A percentile compares a stretch with the other conserved stretches of the same genome.
Evolutionary conservation across 2,797 vertebrate species (phyloP).

Genomic region (Bovichtus diacanthus): DNA sequence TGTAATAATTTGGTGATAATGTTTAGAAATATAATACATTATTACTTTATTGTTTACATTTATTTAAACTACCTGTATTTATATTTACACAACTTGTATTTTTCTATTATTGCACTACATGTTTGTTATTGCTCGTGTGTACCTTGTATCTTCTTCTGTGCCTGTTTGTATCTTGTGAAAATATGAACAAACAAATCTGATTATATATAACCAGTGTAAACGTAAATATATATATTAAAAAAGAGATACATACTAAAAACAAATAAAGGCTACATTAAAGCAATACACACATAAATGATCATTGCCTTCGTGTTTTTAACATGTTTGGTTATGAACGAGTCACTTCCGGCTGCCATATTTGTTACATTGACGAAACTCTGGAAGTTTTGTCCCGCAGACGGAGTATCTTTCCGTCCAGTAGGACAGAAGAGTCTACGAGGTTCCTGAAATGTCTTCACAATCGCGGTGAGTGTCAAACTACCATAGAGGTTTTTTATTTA

Average conservation of each 20-base stretch:
- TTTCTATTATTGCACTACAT: no score
- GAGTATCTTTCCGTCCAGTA: background rate
- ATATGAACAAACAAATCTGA: background rate
- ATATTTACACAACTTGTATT: no score
- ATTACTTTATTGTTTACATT: no score
- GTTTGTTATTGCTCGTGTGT: no score
- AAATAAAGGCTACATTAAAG: background rate
- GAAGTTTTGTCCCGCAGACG: rapidly evolving
- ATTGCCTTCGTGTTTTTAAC: no score
- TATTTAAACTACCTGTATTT: no score
- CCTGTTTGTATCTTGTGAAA: no score
- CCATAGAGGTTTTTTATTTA: rapidly evolving
- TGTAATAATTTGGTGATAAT: background rate
- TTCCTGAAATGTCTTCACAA: background rate
- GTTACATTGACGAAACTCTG: background rate
- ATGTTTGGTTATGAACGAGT: background rate
- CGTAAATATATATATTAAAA: background rate
- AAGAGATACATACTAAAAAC: no score
- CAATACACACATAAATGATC: no score
- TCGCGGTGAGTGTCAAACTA: background rate
- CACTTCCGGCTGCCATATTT: constrained; percentile 13
- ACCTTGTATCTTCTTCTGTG: no score
- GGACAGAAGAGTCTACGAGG: background rate
- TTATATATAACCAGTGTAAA: background rate
- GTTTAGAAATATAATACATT: background rate